Base-by-base conservation (phyloP, 1,140 invertebrate species). In the Zaprionus inermis region DNA sequence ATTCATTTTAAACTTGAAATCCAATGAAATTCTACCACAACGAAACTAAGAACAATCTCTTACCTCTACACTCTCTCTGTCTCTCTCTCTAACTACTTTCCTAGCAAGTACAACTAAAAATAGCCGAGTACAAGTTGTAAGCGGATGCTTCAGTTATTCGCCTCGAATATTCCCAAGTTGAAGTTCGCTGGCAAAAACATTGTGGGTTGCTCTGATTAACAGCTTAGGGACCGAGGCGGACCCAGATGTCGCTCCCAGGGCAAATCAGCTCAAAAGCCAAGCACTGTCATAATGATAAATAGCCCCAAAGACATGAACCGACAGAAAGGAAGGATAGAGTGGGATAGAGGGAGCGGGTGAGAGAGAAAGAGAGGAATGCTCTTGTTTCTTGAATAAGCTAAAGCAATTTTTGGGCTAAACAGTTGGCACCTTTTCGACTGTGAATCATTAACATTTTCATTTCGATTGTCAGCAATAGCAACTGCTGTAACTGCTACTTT, bases 221-320 rank as follows among this genome's bases (percentile, higher is more conserved):
- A 88, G 76, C 52, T 79, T 55, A 51, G 79, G 68, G 81, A 77
- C 61, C 22, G 30, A 22, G 59, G 14, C 63, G 18, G 59, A 9
- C 63, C 22, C 77, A 79, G 73, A 16, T 70, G 41, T 46, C 79
- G 54, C 49, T 86, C 69, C 79, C 72, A 51, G 51, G 77, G 70
- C 79, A 89, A 83, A 89, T 88, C 76, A 74, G 68, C 41, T 65
- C 63, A 14, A 64, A 75, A 76, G 70, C 73, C 71, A 80, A 65
- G 76, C 69, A 78, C 79, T 72, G 67, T 73, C 84, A 83, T 89
- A 89, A 88, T 89, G 83, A 88, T 88, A 88, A 88, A 88, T 88
- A 79, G 83, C 77, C 64, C 16, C 46, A 41, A 51, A 22, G 61
- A 51, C 44, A 60, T 44, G 10, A 18, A 11, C 2, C 10, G 44